These are phyloP conservation scores for Gracilinanus agilis DNA, from an alignment of 2,113 vertebrate species.

Conservation along the genomic window DNA sequence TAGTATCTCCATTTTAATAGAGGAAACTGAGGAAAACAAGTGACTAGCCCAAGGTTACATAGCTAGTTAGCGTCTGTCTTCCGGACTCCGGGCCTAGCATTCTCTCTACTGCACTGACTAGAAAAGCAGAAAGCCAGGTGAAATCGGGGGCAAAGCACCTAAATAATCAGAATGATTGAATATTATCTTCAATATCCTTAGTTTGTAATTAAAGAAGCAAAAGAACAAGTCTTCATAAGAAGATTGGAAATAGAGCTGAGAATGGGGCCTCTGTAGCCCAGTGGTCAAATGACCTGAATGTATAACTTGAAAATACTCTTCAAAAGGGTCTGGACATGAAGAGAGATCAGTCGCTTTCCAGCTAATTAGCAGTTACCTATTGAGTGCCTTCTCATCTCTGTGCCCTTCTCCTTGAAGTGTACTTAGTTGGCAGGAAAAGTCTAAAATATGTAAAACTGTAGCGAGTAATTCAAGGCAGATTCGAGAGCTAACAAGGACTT, in stretches of 20 bases:
- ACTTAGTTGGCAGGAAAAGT: neutral
- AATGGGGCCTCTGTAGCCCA: neutral
- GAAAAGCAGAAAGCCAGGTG: neutral
- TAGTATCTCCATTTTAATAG: neutral
- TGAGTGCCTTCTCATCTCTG: neutral
- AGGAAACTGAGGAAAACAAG: neutral
- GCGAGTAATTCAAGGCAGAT: neutral
- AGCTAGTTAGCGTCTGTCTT: neutral
- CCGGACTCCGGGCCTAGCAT: neutral
- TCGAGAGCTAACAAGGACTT: neutral
- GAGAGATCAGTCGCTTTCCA: neutral
- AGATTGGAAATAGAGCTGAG: neutral
- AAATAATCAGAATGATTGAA: neutral
- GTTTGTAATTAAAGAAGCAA: neutral
- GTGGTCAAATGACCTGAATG: neutral
- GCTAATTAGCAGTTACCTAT: neutral
- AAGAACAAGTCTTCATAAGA: neutral
- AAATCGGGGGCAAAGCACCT: neutral
- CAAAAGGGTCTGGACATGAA: neutral
- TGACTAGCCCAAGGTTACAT: neutral
- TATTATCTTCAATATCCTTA: neutral
- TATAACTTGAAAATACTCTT: neutral
- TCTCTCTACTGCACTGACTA: neutral
- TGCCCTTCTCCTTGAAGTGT: neutral
- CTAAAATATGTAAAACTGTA: neutral